Percentiles rank a stretch among this genome's conserved stretches.
phyloP scores from a whole-genome alignment of 2,888 invertebrate genomes.

The Luffia ferchaultella region DNA sequence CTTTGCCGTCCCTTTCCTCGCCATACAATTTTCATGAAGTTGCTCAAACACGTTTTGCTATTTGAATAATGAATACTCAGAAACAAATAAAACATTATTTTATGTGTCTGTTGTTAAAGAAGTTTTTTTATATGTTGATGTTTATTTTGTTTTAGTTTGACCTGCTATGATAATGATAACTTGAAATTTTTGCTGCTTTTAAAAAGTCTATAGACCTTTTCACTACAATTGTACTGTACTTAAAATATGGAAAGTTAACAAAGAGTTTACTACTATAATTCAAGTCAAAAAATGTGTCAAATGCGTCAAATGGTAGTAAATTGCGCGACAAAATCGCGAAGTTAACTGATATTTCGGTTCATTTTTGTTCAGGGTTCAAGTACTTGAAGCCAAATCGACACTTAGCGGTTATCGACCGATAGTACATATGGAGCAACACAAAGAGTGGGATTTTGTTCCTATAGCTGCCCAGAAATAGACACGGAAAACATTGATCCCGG shows the following conservation, averaged over 20 bases:
- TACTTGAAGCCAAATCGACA: neutral
- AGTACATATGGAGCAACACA: neutral
- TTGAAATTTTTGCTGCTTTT: neutral
- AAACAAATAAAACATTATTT: neutral
- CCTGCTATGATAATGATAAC: neutral
- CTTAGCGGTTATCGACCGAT: neutral
- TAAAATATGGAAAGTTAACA: no score
- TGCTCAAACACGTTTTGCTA: neutral
- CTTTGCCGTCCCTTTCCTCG: neutral
- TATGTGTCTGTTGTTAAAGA: neutral
- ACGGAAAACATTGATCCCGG: neutral
- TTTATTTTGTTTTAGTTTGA: neutral
- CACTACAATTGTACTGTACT: no score
- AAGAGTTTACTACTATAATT: neutral
- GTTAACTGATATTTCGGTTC: neutral
- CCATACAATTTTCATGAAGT: neutral
- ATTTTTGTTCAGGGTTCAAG: no score
- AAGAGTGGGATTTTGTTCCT: neutral
- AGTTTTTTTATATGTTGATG: neutral
- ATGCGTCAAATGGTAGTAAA: neutral
- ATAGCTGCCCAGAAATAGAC: neutral
- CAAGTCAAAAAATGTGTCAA: neutral
- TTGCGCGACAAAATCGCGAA: neutral
- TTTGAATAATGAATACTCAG: neutral
- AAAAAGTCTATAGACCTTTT: neutral